Evolutionary conservation across 2,888 invertebrate genomes (phyloP).

Genomic region (Nematopogon swammerdamellus): DNA sequence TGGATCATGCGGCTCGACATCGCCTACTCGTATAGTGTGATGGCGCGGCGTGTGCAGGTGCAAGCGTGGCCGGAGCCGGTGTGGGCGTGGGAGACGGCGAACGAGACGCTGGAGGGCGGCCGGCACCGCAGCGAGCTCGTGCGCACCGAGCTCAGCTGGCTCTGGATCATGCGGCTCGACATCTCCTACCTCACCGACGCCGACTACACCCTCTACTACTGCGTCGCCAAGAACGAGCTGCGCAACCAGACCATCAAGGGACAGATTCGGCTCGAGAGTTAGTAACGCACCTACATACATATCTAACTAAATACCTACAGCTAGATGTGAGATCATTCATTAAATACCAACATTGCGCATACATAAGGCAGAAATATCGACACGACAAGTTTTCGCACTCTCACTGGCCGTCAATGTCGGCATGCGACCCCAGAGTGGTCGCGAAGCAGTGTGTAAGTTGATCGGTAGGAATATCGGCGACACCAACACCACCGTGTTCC

Average conservation of each 20-base stretch:
- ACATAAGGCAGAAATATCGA: no score
- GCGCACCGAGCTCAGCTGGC: constrained; percentile 42
- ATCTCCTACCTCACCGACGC: constrained; percentile 63
- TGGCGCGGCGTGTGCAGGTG: constrained; percentile 37
- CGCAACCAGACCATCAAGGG: constrained; percentile 78
- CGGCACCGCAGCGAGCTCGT: constrained; percentile 35
- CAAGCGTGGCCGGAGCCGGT: constrained; percentile 87
- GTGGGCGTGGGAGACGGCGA: constrained; percentile 83
- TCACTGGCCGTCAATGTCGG: no score
- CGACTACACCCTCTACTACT: constrained; percentile 77
- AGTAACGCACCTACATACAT: constrained; percentile 15
- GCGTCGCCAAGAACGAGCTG: constrained; percentile 80
- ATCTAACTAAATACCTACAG: no score
- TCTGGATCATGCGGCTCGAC: constrained; percentile 76
- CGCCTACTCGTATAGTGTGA: constrained; percentile 26
- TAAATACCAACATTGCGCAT: no score
- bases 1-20: constrained; percentile 28
- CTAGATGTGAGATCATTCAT: no score
- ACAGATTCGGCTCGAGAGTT: constrained; percentile 31
- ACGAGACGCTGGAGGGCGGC: constrained; percentile 63
- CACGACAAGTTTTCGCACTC: no score
- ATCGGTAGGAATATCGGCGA: no score
- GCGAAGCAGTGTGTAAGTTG: no score
- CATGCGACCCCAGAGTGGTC: no score
- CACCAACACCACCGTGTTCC: no score